Conservation (phyloP, 2,113 vertebrate genomes). For the Saimiri boliviensis region DNA sequence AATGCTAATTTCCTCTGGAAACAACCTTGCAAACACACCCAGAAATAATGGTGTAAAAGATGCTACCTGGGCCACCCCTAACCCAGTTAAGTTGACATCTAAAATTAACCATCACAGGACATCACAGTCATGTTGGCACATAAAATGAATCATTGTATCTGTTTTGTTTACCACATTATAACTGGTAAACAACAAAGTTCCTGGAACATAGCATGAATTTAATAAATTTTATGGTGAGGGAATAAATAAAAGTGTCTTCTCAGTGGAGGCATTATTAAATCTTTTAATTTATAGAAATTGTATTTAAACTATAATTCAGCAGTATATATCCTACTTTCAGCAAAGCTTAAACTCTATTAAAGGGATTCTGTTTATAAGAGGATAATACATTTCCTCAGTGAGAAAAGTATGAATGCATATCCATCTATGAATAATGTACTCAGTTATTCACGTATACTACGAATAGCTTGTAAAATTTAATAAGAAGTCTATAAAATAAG, state of each 20-base stretch:
- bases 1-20: not conserved
- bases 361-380: constrained; percentile 27
- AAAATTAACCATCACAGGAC: not conserved
- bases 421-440: constrained; percentile 45
- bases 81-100: not conserved
- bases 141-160: not conserved
- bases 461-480: not conserved
- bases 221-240: not conserved
- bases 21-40: not conserved
- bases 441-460: not conserved
- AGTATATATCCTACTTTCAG: not conserved
- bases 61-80: not conserved
- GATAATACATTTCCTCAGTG: constrained; percentile 23
- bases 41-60: not conserved
- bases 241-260: not conserved
- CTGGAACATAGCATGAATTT: not conserved
- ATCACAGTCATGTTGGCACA: not conserved
- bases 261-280: not conserved
- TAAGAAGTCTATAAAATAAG: not conserved
- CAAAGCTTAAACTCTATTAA: not conserved
- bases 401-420: constrained; percentile 32
- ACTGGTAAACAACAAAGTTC: not conserved
- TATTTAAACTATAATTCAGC: not conserved
- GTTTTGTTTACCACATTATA: not conserved
- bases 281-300: not conserved